Evolutionary conservation across 2,888 invertebrate genomes (phyloP), one percentile per base, ranked within the genome.

Genomic region (Sinelater perroti): DNA sequence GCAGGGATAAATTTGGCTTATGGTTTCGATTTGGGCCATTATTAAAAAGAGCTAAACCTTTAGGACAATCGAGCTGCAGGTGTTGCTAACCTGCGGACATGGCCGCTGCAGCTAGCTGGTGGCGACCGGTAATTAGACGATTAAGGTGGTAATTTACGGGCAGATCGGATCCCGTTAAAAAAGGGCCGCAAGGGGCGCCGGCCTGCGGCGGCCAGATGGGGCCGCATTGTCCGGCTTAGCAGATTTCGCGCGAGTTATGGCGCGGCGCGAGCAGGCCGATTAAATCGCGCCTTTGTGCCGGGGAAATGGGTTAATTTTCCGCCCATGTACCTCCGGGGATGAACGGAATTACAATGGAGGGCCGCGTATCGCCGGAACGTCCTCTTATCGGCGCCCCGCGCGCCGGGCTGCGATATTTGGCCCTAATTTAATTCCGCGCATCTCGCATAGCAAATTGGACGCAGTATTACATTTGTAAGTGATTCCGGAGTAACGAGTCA

Each of bases 271-370:
- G 63, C 61, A 64, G 69, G 60, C 67, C 70, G 75, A 76, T 75
- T 76, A 75, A 75, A 75, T 73, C 74, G 63, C 65, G 73, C 74
- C 73, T 71, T 75, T 73, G 74, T 75, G 69, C 70, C 70, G 72
- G 73, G 72, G 75, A 77, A 77, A 76, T 76, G 73, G 77, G 76
- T 77, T 77, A 77, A 77, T 78, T 78, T 78, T 76, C 72, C 75
- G 75, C 74, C 75, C 75, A 74, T 72, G 72, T 75, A 75, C 74
- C 72, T 75, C 70, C 64, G 63, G 71, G 73, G 72, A 72, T 69
- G 69, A 70, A 70, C 69, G 68, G 72, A 74, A 75, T 73, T 72
- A 74, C 74, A 75, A 75, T 73, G 60, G 65, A 68, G 66, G 68
- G 68, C 63, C 68, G 67, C 66, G 64, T 63, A 64, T 60, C 64